Base-by-base conservation (phyloP, 2,113 vertebrate species). In the Muntiacus muntjak region DNA sequence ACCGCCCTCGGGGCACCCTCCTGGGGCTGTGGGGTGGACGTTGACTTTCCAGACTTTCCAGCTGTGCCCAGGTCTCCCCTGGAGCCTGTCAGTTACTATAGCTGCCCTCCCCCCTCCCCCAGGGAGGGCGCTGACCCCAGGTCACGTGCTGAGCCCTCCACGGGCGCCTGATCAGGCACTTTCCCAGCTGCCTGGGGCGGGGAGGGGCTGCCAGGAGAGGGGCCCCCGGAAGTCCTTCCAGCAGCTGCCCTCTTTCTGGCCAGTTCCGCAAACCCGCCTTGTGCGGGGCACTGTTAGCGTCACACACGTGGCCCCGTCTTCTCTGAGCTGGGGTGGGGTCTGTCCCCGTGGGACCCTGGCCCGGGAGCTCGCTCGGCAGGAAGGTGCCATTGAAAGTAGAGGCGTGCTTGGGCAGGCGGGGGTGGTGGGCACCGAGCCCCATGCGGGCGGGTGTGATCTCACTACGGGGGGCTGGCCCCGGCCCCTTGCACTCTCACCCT, bases 401-500 rank as follows among this genome's bases (percentile, higher is more conserved):
- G n/a, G 21, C 0, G 47, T 47, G 47, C 47, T 13, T 47, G 47
- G 47, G 47, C 47, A 47, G 47, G 47, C 11, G 47, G 47, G 3
- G 45, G 5, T 43, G 28, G 4, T 17, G 76, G 28, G 79, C 47
- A 4, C 17, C 1, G 8, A 50, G 45, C 7, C 45, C 45, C 8
- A 0, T 0, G 16, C 28, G 2, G 78, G 26, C 0, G 1, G 13
- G 76, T 3, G 4, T 8, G 2, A 19, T 45, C 78, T n/a, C 47
- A n/a, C 17, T 3, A 10, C 5, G 17, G 16, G 28, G 2, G 28
- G 78, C 6, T 1, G 17, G 47, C 40, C 25, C 79, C 13, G 79
- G 47, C 28, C 17, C 47, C 30, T 30, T 14, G 8, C 1, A 1
- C 45, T 8, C 28, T 33, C 28, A 45, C 43, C 7, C 10, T 15